Conservation (phyloP, 1,140 invertebrate genomes). For the Achroia grisella region DNA sequence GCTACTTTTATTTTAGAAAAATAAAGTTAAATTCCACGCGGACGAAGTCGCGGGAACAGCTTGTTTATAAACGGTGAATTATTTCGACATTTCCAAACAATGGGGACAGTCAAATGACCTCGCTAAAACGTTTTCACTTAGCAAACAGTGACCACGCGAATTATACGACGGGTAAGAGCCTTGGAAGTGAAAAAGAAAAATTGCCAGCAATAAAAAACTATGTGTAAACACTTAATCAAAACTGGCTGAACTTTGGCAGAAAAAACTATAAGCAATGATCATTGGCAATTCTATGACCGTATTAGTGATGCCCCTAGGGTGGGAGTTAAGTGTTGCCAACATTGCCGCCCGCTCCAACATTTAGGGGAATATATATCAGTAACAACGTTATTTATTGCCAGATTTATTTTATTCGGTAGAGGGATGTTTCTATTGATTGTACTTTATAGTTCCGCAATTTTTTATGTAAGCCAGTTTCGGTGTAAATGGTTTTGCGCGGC, state of each 20-base stretch:
- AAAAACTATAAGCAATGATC: slow-evolving; percentile 1
- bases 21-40: no score
- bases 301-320: background rate
- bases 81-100: no score
- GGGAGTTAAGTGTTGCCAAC: slow-evolving; percentile 1
- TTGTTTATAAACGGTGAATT: no score
- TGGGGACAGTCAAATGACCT: no score
- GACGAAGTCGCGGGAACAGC: no score
- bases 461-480: no score
- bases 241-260: background rate
- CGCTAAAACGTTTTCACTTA: no score
- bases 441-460: slow-evolving; percentile 1
- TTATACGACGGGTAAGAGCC: no score
- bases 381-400: slow-evolving; percentile 2
- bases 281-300: slow-evolving; percentile 3
- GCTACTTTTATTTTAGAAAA: no score
- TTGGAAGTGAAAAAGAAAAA: background rate
- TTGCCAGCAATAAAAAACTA: slow-evolving; percentile 1
- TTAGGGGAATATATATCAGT: slow-evolving; percentile 1
- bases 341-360: background rate
- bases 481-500: no score
- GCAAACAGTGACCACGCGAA: no score
- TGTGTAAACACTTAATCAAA: slow-evolving; percentile 3
- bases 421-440: background rate
- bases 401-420: slow-evolving; percentile 3